Conservation (phyloP, 1,140 invertebrate species). For the Streblospio benedicti region DNA sequence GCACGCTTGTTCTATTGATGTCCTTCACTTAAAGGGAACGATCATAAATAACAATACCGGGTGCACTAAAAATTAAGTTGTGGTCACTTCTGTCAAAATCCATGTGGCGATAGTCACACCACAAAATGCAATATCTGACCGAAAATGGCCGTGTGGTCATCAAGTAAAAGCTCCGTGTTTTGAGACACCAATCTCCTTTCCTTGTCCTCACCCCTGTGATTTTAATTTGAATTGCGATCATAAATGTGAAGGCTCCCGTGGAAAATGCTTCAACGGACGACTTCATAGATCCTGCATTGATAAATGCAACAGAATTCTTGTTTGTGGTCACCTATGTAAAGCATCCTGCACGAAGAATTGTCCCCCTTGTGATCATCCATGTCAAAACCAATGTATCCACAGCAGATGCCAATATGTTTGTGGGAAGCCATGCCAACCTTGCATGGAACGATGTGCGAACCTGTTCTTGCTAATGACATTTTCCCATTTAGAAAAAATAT, state of each 20-base stretch:
- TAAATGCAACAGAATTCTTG: slow-evolving; percentile 33
- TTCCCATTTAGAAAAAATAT: no score
- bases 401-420: slow-evolving; percentile 52
- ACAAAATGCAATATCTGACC: not conserved
- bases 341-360: slow-evolving; percentile 25
- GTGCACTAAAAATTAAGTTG: slow-evolving; percentile 45
- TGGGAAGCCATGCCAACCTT: slow-evolving; percentile 54
- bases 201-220: slow-evolving; percentile 49
- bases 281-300: slow-evolving; percentile 50
- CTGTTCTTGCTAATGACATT: no score
- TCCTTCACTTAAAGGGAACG: no score
- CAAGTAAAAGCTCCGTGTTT: slow-evolving; percentile 4
- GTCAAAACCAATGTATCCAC: slow-evolving; percentile 53
- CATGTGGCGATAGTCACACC: slow-evolving; percentile 48
- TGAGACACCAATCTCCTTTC: not conserved
- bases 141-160: slow-evolving; percentile 28
- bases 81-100: slow-evolving; percentile 53
- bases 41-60: no score
- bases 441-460: slow-evolving; percentile 49
- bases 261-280: slow-evolving; percentile 54
- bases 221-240: slow-evolving; percentile 52
- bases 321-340: slow-evolving; percentile 44
- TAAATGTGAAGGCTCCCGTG: slow-evolving; percentile 54
- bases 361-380: slow-evolving; percentile 40
- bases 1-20: no score